phyloP scores from a whole-genome alignment of 1,140 invertebrate species.

The Acromyrmex echinatior region DNA sequence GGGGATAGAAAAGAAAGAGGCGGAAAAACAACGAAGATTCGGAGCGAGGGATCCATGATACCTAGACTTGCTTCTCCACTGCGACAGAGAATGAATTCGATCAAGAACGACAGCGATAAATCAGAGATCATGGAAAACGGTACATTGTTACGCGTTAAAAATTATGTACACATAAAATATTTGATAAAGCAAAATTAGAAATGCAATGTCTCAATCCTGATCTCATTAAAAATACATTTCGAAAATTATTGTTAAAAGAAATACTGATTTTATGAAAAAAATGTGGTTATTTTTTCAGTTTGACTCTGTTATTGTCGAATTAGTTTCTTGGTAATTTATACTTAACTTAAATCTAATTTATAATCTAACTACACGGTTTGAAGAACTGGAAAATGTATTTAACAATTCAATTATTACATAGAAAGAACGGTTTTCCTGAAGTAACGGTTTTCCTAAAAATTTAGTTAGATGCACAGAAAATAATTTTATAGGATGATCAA shows the following conservation, averaged over 20 bases:
- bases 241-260: background rate
- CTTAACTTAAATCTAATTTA: no score
- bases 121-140: slow-evolving; percentile 41
- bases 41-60: slow-evolving; percentile 55
- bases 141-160: slow-evolving; percentile 14
- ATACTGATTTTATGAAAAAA: background rate
- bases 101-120: slow-evolving; percentile 20
- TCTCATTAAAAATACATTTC: background rate
- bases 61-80: slow-evolving; percentile 43
- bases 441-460: no score
- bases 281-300: background rate
- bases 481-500: no score
- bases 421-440: no score
- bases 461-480: no score
- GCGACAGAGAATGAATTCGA: background rate
- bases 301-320: no score
- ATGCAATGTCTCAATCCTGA: background rate
- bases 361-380: no score
- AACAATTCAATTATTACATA: no score
- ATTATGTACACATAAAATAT: background rate
- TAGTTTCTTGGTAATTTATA: no score
- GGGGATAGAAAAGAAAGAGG: background rate
- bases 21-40: slow-evolving; percentile 1
- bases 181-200: slow-evolving; percentile 11
- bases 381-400: no score